Evolutionary conservation across 1,140 invertebrate genomes (phyloP).

Genomic region (Diorhabda carinulata): DNA sequence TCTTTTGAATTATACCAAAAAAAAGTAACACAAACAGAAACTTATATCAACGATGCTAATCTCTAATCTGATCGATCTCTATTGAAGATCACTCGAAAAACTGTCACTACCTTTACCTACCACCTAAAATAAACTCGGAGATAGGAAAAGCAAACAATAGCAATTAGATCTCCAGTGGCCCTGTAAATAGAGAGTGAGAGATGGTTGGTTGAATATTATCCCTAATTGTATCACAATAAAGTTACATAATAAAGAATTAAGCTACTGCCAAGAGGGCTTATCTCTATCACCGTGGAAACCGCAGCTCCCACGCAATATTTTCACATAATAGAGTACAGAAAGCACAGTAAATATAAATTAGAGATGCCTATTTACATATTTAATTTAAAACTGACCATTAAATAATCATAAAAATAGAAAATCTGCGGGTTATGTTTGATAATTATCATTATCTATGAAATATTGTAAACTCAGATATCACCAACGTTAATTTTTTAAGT

Average conservation of each 20-base stretch:
- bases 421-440: too few relatives aligned
- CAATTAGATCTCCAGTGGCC: constrained; percentile 10
- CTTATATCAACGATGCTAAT: constrained; percentile 3
- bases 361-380: too few relatives aligned
- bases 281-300: constrained; percentile 23
- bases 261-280: constrained; percentile 13
- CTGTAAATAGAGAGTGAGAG: neutral
- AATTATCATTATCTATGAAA: too few relatives aligned
- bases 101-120: constrained; percentile 13
- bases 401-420: too few relatives aligned
- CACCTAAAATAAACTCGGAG: constrained; percentile 9
- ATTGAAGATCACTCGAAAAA: constrained; percentile 4
- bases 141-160: constrained; percentile 6
- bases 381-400: too few relatives aligned
- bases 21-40: constrained; percentile 6
- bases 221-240: constrained; percentile 13
- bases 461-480: too few relatives aligned
- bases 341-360: too few relatives aligned
- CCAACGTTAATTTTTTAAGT: too few relatives aligned
- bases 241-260: constrained; percentile 19
- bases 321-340: too few relatives aligned
- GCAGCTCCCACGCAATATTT: constrained; percentile 23
- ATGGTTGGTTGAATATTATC: neutral
- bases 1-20: constrained; percentile 3
- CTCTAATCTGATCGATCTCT: neutral